A percentile compares a stretch with the other conserved stretches of the same genome.
Conservation (phyloP, 2,113 vertebrate genomes). For the Brachypteracias leptosomus region DNA sequence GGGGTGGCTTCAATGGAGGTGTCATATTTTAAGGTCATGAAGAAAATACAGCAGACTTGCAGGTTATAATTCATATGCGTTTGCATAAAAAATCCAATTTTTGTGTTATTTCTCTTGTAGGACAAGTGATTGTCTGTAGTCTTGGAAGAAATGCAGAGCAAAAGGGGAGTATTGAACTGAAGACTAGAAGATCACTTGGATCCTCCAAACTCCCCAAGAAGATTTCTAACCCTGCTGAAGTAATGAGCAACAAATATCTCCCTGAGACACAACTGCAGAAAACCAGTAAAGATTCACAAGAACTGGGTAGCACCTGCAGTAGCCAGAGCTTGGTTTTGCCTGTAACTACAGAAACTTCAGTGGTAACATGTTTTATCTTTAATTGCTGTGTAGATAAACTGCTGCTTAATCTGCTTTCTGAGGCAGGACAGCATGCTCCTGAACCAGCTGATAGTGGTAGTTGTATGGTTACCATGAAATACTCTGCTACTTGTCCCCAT, state of each 20-base stretch:
- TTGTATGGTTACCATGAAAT: neutral
- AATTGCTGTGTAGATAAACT: neutral
- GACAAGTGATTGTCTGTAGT: neutral
- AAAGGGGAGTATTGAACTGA: neutral
- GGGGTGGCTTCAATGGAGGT: neutral
- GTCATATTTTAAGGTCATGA: neutral
- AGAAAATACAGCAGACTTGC: neutral
- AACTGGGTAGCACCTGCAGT: neutral
- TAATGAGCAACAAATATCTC: neutral
- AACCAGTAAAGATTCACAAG: neutral
- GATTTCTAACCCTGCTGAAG: neutral
- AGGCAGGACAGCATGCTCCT: neutral
- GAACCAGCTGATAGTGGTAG: neutral
- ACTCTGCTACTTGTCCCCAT: neutral
- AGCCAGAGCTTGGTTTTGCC: neutral
- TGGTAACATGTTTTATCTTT: slow-evolving; percentile 42
- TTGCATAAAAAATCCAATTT: neutral
- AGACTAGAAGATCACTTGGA: neutral
- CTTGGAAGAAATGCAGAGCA: neutral
- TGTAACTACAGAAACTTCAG: neutral
- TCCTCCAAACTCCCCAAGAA: neutral
- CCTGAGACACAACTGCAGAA: neutral
- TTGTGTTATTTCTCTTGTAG: neutral
- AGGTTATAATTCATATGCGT: neutral
- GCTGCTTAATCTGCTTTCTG: neutral